A percentile compares a stretch with the other conserved stretches of the same genome.
phyloP scores from a whole-genome alignment of 2,888 invertebrate species.

The Scotopteryx bipunctaria region DNA sequence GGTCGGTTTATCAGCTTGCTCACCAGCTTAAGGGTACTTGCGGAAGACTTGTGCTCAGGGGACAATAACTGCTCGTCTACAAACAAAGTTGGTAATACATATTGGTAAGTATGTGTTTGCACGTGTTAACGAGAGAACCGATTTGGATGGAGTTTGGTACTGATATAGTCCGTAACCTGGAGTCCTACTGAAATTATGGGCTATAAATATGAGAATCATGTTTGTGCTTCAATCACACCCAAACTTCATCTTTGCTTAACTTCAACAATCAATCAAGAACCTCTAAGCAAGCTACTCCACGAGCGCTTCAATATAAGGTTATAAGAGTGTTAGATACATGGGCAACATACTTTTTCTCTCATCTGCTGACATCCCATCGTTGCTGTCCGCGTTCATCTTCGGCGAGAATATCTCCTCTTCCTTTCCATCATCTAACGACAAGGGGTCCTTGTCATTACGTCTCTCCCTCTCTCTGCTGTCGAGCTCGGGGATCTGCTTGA shows the following conservation, averaged over 20 bases:
- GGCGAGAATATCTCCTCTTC: conserved; percentile 69
- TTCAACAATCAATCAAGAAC: too few species aligned
- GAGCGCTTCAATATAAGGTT: too few species aligned
- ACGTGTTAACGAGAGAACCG: too few species aligned
- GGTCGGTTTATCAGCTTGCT: conserved; percentile 73
- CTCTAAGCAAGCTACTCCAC: too few species aligned
- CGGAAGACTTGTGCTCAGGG: conserved; percentile 64
- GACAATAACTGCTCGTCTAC: conserved; percentile 65
- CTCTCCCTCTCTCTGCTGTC: conserved; percentile 36
- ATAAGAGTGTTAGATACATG: background rate
- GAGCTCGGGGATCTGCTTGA: conserved; percentile 37
- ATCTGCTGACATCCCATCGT: conserved; percentile 73
- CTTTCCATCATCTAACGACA: conserved; percentile 62
- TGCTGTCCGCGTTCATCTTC: conserved; percentile 71
- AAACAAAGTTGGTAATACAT: too few species aligned
- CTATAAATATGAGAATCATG: too few species aligned
- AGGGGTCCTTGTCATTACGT: conserved; percentile 53
- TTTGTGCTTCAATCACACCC: too few species aligned
- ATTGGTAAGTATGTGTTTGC: too few species aligned
- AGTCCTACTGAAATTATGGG: too few species aligned
- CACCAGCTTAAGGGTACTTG: conserved; percentile 58
- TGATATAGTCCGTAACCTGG: too few species aligned
- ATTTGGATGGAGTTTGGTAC: too few species aligned
- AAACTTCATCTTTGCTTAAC: too few species aligned
- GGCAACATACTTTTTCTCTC: conserved; percentile 69